Conservation (phyloP, 2,113 vertebrate species). For the Lagenorhynchus albirostris region DNA sequence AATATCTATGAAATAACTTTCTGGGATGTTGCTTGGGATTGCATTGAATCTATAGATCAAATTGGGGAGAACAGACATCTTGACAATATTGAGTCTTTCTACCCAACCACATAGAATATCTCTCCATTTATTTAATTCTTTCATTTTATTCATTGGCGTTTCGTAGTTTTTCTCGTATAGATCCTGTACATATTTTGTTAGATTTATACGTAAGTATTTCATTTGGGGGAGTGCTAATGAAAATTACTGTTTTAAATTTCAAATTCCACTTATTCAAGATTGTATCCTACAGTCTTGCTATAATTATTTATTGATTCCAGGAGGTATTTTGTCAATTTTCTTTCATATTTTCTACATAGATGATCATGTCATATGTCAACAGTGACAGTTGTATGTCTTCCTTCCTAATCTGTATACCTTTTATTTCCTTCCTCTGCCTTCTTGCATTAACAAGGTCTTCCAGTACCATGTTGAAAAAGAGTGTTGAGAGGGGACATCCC, state of each 20-base stretch:
- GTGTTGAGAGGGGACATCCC: background rate
- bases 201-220: background rate
- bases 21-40: background rate
- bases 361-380: background rate
- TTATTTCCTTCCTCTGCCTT: background rate
- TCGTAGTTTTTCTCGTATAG: background rate
- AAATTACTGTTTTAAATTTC: background rate
- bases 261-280: background rate
- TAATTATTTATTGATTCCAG: background rate
- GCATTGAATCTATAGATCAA: background rate
- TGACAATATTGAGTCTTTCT: background rate
- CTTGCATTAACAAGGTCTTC: background rate
- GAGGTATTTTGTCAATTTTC: background rate
- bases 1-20: background rate
- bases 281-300: background rate
- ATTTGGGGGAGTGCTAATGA: background rate
- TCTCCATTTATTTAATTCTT: background rate
- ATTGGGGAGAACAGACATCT: background rate
- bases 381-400: background rate
- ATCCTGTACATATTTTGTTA: background rate
- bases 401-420: background rate
- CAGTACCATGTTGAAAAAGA: too few relatives aligned
- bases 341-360: background rate
- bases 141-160: background rate
- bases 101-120: background rate